Conservation (phyloP, 2,888 invertebrate species). For the Cyrtodaria siliqua region DNA sequence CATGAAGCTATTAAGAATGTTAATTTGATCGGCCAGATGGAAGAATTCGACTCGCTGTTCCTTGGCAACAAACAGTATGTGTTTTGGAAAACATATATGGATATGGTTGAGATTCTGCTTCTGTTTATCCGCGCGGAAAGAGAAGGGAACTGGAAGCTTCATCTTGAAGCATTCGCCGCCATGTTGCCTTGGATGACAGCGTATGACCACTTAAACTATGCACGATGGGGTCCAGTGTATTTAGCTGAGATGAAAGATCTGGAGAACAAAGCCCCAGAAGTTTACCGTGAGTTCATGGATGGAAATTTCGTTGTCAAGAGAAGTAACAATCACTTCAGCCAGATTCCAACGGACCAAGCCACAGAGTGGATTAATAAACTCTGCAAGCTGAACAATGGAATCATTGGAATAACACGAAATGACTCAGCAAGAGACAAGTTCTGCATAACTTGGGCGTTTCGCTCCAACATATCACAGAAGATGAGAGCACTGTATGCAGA, state of each 20-base stretch:
- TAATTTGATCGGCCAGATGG: background rate
- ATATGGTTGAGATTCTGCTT: slow-evolving; percentile 11
- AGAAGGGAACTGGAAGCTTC: slow-evolving; percentile 50
- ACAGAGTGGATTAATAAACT: slow-evolving; percentile 47
- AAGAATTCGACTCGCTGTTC: slow-evolving; percentile 5
- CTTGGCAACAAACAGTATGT: slow-evolving; percentile 4
- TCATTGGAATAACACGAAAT: slow-evolving; percentile 47
- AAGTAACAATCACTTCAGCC: slow-evolving; percentile 40
- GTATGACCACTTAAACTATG: slow-evolving; percentile 54
- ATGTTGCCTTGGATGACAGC: slow-evolving; percentile 50
- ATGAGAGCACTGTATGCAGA: slow-evolving; percentile 2
- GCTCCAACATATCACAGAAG: slow-evolving; percentile 24
- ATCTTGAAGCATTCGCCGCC: slow-evolving; percentile 37
- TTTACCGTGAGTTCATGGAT: slow-evolving; percentile 36
- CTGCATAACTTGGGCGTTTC: slow-evolving; percentile 36
- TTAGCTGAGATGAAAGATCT: slow-evolving; percentile 42
- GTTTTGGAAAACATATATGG: slow-evolving; percentile 15
- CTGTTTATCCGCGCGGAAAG: slow-evolving; percentile 42
- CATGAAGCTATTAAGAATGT: background rate
- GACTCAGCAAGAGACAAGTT: slow-evolving; percentile 43
- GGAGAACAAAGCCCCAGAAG: slow-evolving; percentile 28
- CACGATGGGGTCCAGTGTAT: slow-evolving; percentile 57
- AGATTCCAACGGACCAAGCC: slow-evolving; percentile 48
- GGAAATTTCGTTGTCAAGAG: slow-evolving; percentile 46
- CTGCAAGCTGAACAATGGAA: slow-evolving; percentile 37